Evolutionary conservation across 2,888 invertebrate species (phyloP), one percentile per base, ranked within the genome.

Genomic region (Marasmarcha lunaedactyla): DNA sequence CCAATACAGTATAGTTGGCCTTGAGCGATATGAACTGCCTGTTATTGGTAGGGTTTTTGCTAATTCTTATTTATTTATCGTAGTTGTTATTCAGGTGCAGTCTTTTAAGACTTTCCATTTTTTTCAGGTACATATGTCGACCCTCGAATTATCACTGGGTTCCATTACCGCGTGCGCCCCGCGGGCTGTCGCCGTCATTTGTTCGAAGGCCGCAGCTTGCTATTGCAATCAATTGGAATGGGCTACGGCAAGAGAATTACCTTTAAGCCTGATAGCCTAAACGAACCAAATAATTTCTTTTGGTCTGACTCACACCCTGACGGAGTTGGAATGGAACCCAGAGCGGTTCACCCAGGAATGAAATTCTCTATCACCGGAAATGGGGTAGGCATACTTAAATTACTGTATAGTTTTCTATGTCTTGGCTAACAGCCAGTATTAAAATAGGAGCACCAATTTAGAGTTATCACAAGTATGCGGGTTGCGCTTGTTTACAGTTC

Each of bases 291-390:
- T 48, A 90, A 90, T 65, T 90, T 87, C 62, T 88, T 92, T 69
- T 92, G 91, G 91, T 91, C 91, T 14, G 92, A 92, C 67, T 90
- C 88, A 33, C 88, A 89, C 50, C 87, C 90, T 2, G 89, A 90
- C 54, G 91, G 92, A 27, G 73, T 89, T 43, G 91, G 90, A 37
- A 78, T 90, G 59, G 89, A 90, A 60, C 83, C 89, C 1, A 83
- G 89, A 35, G 90, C 89, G 5, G 85, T 90, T 26, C 85, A 86
- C 46, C 87, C 86, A 27, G 88, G 88, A 25, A 89, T 89, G 88
- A 86, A 85, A 53, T 90, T 90, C 65, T 61, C 77, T 10, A 83
- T 90, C 40, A 73, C 84, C 45, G 87, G 88, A 52, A 87, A 86
- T 49, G 87, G 86, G 51, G 85, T 87, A 57, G 61, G 85, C 50